Percentiles rank a stretch among this genome's conserved stretches.
These are phyloP conservation scores for Neoascia interrupta DNA, from an alignment of 2,888 invertebrate genomes.

Conservation along the genomic window DNA sequence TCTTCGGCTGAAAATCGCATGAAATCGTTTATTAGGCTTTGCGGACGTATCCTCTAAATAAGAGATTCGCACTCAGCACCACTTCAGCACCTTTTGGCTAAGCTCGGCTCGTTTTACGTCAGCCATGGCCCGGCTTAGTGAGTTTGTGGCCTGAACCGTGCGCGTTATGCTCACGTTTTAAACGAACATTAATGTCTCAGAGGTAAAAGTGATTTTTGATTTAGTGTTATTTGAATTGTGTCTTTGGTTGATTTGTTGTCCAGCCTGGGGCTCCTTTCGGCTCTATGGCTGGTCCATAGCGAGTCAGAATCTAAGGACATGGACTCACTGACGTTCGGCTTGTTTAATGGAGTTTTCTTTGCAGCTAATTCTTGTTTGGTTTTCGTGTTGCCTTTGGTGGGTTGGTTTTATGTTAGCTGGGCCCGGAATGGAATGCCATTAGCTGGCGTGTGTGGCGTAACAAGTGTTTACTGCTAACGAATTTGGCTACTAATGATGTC, in stretches of 20 bases:
- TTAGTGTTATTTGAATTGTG: slow-evolving; percentile 71
- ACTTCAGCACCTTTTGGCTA: slow-evolving; percentile 64
- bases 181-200: slow-evolving; percentile 69
- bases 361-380: slow-evolving; percentile 55
- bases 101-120: not conserved
- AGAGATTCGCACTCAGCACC: slow-evolving; percentile 68
- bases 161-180: slow-evolving; percentile 69
- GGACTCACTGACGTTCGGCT: slow-evolving; percentile 21
- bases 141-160: slow-evolving; percentile 31
- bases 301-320: slow-evolving; percentile 45
- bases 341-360: slow-evolving; percentile 50
- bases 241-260: slow-evolving; percentile 66
- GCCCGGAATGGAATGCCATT: slow-evolving; percentile 67
- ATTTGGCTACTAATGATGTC: slow-evolving; percentile 58
- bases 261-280: slow-evolving; percentile 41
- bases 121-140: slow-evolving; percentile 32
- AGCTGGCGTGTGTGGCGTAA: slow-evolving; percentile 64
- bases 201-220: slow-evolving; percentile 72
- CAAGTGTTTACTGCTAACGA: slow-evolving; percentile 68
- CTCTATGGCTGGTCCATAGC: slow-evolving; percentile 35
- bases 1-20: slow-evolving; percentile 6
- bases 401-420: slow-evolving; percentile 22
- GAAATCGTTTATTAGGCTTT: slow-evolving; percentile 65
- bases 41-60: slow-evolving; percentile 41
- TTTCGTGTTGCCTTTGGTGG: slow-evolving; percentile 38